These are phyloP conservation scores for Girardia tigrina DNA, from an alignment of 2,888 invertebrate genomes.

Conservation along the genomic window DNA sequence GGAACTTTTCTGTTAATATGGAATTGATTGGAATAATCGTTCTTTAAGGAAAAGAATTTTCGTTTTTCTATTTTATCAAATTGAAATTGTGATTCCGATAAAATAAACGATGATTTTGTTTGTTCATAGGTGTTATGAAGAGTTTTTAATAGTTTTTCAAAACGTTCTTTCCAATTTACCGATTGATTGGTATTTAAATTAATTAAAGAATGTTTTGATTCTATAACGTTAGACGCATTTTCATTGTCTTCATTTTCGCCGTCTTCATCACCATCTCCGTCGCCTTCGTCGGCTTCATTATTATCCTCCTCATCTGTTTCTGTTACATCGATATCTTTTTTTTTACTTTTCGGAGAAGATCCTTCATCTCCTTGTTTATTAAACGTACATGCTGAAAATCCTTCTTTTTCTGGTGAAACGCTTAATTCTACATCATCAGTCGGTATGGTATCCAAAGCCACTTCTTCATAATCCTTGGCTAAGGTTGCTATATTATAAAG, in stretches of 20 bases:
- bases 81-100: too few species aligned
- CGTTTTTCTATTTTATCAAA: neutral
- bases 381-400: neutral
- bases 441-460: constrained; percentile 12
- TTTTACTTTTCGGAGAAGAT: neutral
- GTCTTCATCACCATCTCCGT: neutral
- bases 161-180: neutral
- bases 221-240: neutral
- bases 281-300: neutral
- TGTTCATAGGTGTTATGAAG: neutral
- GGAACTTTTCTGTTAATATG: neutral
- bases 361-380: neutral
- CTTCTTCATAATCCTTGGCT: constrained; percentile 33
- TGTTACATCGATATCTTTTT: neutral
- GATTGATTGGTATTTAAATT: constrained; percentile 2
- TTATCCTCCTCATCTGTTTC: neutral
- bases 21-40: neutral
- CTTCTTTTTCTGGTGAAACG: neutral
- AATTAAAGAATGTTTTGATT: too few species aligned
- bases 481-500: constrained; percentile 43
- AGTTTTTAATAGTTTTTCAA: neutral
- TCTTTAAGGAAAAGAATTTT: neutral
- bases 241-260: neutral
- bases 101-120: neutral
- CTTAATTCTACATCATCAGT: neutral